Evolutionary conservation across 2,797 vertebrate species (phyloP), one percentile per base, ranked within the genome.

Genomic region (Eptatretus atami): DNA sequence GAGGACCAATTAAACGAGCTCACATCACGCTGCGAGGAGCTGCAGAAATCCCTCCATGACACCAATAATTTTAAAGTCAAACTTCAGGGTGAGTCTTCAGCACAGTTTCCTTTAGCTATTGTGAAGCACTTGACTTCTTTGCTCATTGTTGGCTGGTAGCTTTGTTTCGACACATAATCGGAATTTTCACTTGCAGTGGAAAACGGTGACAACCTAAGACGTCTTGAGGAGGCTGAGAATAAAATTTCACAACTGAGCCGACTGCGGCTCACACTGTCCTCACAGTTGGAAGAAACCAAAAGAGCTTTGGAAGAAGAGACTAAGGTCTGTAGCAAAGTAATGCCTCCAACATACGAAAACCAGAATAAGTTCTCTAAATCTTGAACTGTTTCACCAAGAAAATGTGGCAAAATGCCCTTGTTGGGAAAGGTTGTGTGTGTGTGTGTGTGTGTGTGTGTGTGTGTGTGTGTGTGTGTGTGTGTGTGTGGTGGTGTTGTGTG

Each of bases 231-330:
- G 69, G 68, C 74, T 0, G 79, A 80, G 69, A 75, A 68, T 69
- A 73, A 72, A 69, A 69, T 68, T 65, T 70, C 69, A 65, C 79
- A 79, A 68, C 69, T 75, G 60, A 73, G 71, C 63, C 76, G 78
- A 65, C 71, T 76, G 66, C 80, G 72, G 70, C 65, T 68, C 19
- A 70, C 76, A 64, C 70, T 81, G 65, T 71, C 73, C 8, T 68
- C 71, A 15, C 78, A 82, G 54, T 65, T 69, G 12, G 80, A 82
- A 31, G 80, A 81, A 2, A 70, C 80, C 66, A 79, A 76, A 71
- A 82, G 77, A 66, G 76, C 77, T 8, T 69, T 78, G 66, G 80
- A 81, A 1, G 80, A 82, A 69, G 80, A 82, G 70, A 69, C 75
- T 66, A 82, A 81, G 78, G 80, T 82, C 67, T 44, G 31, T 44